Evolutionary conservation across 2,888 invertebrate species (phyloP), one percentile per base, ranked within the genome.

Genomic region (Andrena haemorrhoa): DNA sequence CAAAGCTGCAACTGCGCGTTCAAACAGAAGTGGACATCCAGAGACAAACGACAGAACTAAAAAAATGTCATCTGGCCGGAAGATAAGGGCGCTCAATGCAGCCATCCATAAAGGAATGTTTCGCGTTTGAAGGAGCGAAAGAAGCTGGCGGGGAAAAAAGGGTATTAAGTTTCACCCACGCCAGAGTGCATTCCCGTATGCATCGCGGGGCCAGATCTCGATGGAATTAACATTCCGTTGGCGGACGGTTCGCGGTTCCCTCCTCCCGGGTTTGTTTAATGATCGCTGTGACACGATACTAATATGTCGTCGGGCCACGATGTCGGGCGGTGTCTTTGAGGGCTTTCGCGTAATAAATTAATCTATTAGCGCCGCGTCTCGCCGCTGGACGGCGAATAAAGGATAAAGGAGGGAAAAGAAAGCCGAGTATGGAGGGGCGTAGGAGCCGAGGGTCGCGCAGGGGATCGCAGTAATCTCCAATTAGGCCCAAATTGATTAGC

Each of bases 401-500:
- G 74, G 49, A 76, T 60, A 23, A 56, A 73, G 63, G 51, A 60
- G 65, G 58, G 70, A 78, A 75, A 76, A 79, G 77, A 85, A 75
- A 65, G n/a, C 26, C 7, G 35, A 5, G 29, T 4, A 33, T 26
- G 16, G 26, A 10, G 35, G 33, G 58, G 56, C 29, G 66, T 49
- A 53, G 35, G 31, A 83, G 82, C 68, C 82, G 80, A 33, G 56
- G 65, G 58, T 84, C 73, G 76, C 74, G 84, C 87, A 75, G 84
- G 85, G 79, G 84, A 88, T 89, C 86, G 83, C 86, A 85, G 91
- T 92, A 92, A 93, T 93, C 93, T 90, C 91, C 92, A 93, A 93
- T 93, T 93, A 93, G 92, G 90, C 89, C 87, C 86, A 92, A 93
- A 93, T 93, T 93, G 93, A 93, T 93, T 93, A 92, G 89, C 90